These are phyloP conservation scores for Sarcophaga carnaria DNA, from an alignment of 2,888 invertebrate genomes.

Conservation along the genomic window DNA sequence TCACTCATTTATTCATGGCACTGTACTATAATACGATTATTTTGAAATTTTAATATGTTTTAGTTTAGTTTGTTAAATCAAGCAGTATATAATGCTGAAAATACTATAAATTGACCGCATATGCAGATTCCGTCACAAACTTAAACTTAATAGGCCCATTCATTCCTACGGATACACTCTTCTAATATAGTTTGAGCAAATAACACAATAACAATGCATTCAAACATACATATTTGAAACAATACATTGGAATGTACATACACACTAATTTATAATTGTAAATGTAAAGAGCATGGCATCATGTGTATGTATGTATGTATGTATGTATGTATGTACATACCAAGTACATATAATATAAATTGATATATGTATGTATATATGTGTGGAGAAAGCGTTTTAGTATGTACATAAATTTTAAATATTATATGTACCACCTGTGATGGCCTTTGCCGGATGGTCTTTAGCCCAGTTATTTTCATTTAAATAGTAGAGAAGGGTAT, in stretches of 20 bases:
- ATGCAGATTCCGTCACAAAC: constrained; percentile 45
- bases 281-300: not conserved
- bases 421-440: constrained; percentile 17
- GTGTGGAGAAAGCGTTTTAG: constrained; percentile 20
- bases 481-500: not conserved
- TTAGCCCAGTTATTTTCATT: constrained; percentile 30
- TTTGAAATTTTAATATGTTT: constrained; percentile 38
- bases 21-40: constrained; percentile 3
- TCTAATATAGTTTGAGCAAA: not conserved
- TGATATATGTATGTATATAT: constrained; percentile 22
- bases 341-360: not conserved
- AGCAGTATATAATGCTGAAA: constrained; percentile 44
- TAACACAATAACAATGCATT: not conserved
- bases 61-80: constrained; percentile 34
- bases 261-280: too few species aligned
- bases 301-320: not conserved
- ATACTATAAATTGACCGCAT: constrained; percentile 56
- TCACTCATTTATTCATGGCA: constrained; percentile 22
- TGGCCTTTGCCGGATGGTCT: constrained; percentile 42
- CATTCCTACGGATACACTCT: not conserved
- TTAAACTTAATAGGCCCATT: constrained; percentile 27
- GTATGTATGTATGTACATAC: not conserved
- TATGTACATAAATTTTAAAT: not conserved
- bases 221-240: too few species aligned
- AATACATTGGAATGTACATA: not conserved